Conservation (phyloP, 2,113 vertebrate genomes). For the Nansenia antarctica region DNA sequence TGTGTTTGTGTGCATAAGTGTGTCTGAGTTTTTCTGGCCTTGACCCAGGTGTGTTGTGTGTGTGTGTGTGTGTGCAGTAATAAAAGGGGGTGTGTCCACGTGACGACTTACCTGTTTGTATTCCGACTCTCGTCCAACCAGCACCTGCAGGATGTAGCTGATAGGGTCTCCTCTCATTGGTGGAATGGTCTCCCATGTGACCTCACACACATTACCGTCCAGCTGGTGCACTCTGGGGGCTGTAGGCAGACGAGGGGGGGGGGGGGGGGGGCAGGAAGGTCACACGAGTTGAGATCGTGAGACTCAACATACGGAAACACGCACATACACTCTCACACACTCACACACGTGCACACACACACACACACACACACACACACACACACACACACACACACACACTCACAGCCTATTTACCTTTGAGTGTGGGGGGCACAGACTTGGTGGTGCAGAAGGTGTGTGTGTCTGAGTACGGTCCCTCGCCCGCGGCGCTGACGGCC, state of each 20-base stretch:
- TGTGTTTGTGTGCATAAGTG: not conserved
- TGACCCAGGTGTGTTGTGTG: not conserved
- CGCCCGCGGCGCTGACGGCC: conserved; percentile 88
- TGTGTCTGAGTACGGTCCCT: conserved; percentile 91
- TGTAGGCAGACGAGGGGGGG: conserved; percentile 68
- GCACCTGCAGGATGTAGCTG: conserved; percentile 89
- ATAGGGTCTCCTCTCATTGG: conserved; percentile 96
- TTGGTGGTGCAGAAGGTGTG: conserved; percentile 94
- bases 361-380: not conserved
- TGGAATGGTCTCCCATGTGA: conserved; percentile 90
- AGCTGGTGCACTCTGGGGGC: conserved; percentile 92
- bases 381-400: not conserved
- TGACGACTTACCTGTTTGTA: conserved; percentile 94
- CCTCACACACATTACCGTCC: conserved; percentile 92
- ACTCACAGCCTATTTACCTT: conserved; percentile 77
- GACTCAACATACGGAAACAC: too few species aligned
- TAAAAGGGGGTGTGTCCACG: not conserved
- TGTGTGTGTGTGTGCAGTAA: not conserved
- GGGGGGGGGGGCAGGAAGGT: not conserved
- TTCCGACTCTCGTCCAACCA: conserved; percentile 93
- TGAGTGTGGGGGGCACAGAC: conserved; percentile 90
- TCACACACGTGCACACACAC: too few species aligned
- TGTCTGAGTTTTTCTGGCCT: not conserved
- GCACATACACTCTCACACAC: too few species aligned
- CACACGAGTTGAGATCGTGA: too few species aligned